phyloP scores from a whole-genome alignment of 1,140 invertebrate genomes.

The Planococcus citri region DNA sequence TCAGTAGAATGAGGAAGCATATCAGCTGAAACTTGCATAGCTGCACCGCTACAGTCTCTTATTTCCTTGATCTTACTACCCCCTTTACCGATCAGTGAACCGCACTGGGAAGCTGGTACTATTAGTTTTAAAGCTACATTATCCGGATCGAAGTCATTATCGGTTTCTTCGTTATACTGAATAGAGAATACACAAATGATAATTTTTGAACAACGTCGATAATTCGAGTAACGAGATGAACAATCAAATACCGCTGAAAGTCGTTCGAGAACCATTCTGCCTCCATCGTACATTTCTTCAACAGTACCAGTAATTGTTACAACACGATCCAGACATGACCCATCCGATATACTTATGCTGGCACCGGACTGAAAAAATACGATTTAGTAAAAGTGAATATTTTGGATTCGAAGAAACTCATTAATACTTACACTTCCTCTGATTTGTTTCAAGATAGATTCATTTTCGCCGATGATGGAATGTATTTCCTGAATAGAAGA shows the following conservation, averaged over 20 bases:
- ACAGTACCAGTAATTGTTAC: slow-evolving; percentile 96
- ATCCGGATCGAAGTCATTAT: slow-evolving; percentile 37
- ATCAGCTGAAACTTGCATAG: slow-evolving; percentile 92
- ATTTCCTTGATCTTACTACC: slow-evolving; percentile 92
- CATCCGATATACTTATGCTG: slow-evolving; percentile 83
- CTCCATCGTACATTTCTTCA: slow-evolving; percentile 95
- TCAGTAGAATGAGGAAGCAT: slow-evolving; percentile 99
- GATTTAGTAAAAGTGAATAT: too few species aligned
- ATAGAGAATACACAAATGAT: neutral
- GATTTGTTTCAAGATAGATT: slow-evolving; percentile 93
- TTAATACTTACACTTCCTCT: slow-evolving; percentile 73
- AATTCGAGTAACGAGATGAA: neutral
- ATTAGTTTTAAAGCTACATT: slow-evolving; percentile 47
- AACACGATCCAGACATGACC: slow-evolving; percentile 85
- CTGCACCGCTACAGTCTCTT: slow-evolving; percentile 79
- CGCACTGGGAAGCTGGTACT: slow-evolving; percentile 97
- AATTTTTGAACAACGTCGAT: too few species aligned
- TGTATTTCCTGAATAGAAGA: slow-evolving; percentile 77
- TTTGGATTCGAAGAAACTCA: neutral
- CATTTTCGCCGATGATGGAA: slow-evolving; percentile 98
- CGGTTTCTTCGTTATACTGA: neutral
- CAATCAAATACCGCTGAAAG: slow-evolving; percentile 91
- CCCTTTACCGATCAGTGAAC: slow-evolving; percentile 92
- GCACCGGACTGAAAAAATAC: slow-evolving; percentile 61
- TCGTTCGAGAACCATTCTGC: slow-evolving; percentile 97